Percentiles rank a stretch among this genome's conserved stretches.
Evolutionary conservation across 1,140 invertebrate species (phyloP).

Genomic region (Holcopasites calliopsidis): DNA sequence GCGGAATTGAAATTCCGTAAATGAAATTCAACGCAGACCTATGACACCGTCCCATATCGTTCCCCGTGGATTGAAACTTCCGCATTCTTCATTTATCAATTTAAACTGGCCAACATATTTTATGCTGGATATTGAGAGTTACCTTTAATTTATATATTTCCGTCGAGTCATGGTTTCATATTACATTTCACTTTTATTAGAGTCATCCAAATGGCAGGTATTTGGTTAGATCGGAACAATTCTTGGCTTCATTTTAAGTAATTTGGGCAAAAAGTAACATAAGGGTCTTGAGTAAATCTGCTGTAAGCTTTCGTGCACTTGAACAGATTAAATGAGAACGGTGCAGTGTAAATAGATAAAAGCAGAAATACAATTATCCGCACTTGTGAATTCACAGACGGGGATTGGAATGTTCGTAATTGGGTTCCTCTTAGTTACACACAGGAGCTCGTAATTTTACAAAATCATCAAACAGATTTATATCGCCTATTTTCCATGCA

Average conservation of each 20-base stretch:
- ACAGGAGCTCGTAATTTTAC: background rate
- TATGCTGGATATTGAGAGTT: background rate
- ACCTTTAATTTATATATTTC: too few species aligned
- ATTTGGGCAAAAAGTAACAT: too few species aligned
- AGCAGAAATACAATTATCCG: background rate
- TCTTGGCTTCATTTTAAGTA: too few species aligned
- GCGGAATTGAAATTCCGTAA: slow-evolving; percentile 6
- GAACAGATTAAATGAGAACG: slow-evolving; percentile 16
- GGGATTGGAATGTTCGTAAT: background rate
- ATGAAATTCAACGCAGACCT: background rate
- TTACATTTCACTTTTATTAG: too few species aligned
- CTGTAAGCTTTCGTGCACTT: background rate
- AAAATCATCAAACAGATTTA: background rate
- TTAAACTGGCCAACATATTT: background rate
- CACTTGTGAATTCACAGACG: background rate
- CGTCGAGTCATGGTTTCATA: too few species aligned
- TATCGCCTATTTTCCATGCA: background rate
- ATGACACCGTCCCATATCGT: background rate
- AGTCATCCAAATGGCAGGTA: too few species aligned
- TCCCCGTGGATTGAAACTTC: background rate
- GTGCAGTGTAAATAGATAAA: background rate
- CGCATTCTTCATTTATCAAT: background rate
- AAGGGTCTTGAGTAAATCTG: too few species aligned
- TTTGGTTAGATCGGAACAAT: too few species aligned
- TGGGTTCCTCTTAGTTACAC: background rate